Evolutionary conservation across 2,113 vertebrate genomes (phyloP), one percentile per base, ranked within the genome.

Genomic region (Polypterus bichir): DNA sequence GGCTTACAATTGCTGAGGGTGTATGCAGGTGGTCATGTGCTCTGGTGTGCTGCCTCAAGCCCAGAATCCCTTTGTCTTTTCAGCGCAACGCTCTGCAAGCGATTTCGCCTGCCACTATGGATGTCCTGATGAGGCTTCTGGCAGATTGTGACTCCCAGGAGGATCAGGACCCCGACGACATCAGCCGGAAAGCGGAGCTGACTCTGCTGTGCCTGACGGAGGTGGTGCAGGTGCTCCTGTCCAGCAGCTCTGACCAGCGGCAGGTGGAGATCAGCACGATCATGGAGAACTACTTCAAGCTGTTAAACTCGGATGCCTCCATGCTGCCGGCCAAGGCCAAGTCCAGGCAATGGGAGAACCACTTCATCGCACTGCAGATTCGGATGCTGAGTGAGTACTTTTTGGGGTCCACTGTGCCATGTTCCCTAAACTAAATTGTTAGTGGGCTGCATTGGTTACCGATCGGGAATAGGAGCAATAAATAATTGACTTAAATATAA

Each of bases 41-140:
- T 1, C 27, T 27, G 27, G 27, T 27, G 27, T 27, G 27, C 27
- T 27, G 27, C 27, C 27, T 27, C 27, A 27, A 27, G 27, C 27
- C 27, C 27, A 27, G 27, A 27, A 27, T 27, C 27, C 27, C 3
- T n/a, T 2, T n/a, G 62, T 62, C 63, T 3, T 75, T 70, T 60
- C 69, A 99, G 96, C 92, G 80, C 66, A 99, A 99, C 48, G 94
- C 96, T 66, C 85, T 98, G 62, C 84, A 92, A 61, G 94, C 93
- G 71, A 91, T 99, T 70, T 99, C 96, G 68, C 95, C 96, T 51
- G 96, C 96, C 69, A 99, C 96, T 64, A 91, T 98, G 91, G 96
- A 98, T 83, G 96, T 99, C 64, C 73, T 99, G 77, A 87, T 97
- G 88, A 85, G 87, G 62, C 87, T 97, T 65, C 76, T 98, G 76